phyloP scores from a whole-genome alignment of 2,797 vertebrate genomes.

The Lycodopsis pacificus region DNA sequence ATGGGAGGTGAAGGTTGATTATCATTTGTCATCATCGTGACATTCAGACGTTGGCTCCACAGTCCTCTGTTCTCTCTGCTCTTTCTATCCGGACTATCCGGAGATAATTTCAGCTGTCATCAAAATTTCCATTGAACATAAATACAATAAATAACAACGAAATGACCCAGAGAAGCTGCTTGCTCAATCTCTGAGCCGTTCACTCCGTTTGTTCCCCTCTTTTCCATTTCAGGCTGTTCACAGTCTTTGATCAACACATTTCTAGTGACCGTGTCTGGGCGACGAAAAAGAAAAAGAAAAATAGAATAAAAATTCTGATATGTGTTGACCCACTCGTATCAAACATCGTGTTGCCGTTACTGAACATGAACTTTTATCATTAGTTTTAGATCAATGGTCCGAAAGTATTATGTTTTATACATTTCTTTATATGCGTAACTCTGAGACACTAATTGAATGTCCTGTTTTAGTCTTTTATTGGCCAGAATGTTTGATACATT shows the following conservation, averaged over 20 bases:
- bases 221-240: conserved; percentile 23
- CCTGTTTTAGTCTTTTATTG: neutral
- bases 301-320: neutral
- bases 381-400: neutral
- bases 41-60: conserved; percentile 35
- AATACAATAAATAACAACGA: conserved; percentile 80
- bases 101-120: conserved; percentile 25
- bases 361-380: neutral
- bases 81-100: conserved; percentile 20
- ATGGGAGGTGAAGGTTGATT: conserved; percentile 56
- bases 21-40: conserved; percentile 34
- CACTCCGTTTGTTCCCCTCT: conserved; percentile 2
- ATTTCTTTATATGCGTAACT: neutral
- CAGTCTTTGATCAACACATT: conserved; percentile 23
- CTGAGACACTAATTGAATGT: neutral
- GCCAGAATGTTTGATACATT: neutral
- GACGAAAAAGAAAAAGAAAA: too few relatives aligned
- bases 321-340: neutral
- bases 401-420: neutral
- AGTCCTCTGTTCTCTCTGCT: conserved; percentile 30
- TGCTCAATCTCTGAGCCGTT: conserved; percentile 25
- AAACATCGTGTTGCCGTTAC: conserved; percentile 2
- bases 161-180: conserved; percentile 33
- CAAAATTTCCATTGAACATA: conserved; percentile 54
- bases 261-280: conserved; percentile 14